Conservation (phyloP, 2,113 vertebrate species). For the Edolisoma coerulescens region DNA sequence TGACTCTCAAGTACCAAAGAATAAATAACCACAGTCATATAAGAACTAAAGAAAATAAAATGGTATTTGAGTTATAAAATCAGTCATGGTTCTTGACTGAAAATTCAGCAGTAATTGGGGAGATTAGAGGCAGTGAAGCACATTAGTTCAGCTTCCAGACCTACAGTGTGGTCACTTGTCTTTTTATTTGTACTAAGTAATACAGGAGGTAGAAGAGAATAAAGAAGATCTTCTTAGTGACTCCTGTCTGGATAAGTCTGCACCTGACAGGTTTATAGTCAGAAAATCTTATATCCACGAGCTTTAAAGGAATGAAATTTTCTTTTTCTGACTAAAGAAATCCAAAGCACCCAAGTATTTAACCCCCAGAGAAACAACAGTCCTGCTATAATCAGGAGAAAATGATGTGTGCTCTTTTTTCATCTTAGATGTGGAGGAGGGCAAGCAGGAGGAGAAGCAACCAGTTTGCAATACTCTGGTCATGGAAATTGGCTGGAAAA, state of each 20-base stretch:
- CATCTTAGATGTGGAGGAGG: neutral
- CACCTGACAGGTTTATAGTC: neutral
- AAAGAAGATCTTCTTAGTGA: neutral
- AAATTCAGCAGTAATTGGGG: slow-evolving; percentile 2
- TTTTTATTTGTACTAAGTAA: neutral
- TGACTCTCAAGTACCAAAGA: neutral
- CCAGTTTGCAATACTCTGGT: neutral
- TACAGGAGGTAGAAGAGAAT: neutral
- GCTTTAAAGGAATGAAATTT: neutral
- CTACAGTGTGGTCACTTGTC: neutral
- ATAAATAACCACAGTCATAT: neutral
- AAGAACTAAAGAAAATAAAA: slow-evolving; percentile 16
- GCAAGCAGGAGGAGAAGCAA: neutral
- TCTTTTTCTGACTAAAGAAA: neutral
- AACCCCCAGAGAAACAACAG: neutral
- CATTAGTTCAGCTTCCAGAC: neutral
- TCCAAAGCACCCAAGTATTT: neutral
- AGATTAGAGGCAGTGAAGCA: neutral
- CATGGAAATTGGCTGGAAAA: neutral
- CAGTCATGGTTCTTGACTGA: neutral
- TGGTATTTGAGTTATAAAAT: slow-evolving; percentile 4
- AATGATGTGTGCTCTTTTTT: neutral
- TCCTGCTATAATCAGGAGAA: neutral
- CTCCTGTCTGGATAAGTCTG: neutral
- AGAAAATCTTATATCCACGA: neutral